Conservation (phyloP, 2,888 invertebrate genomes). For the Acanthosoma haemorrhoidale region DNA sequence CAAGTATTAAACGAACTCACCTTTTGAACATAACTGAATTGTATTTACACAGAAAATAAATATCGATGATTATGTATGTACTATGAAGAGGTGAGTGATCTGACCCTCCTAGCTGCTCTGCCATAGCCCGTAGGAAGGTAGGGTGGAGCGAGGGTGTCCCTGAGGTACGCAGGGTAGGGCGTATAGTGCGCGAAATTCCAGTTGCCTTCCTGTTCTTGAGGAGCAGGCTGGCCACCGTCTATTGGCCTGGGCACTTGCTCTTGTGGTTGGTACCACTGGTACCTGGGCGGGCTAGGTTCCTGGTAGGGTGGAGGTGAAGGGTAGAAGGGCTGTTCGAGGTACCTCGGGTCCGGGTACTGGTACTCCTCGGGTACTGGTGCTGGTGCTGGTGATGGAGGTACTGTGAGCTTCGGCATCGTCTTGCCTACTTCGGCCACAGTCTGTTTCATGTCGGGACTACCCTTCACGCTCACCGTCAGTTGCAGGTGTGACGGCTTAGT, state of each 20-base stretch:
- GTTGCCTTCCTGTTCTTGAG: background rate
- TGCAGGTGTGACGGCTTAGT: background rate
- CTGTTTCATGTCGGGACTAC: background rate
- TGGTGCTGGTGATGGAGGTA: background rate
- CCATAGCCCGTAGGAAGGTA: background rate
- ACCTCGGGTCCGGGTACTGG: background rate
- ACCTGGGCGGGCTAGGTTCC: background rate
- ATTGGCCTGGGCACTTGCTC: background rate
- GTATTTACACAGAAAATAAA: too few species aligned
- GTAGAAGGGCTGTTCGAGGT: background rate
- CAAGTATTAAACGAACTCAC: too few species aligned
- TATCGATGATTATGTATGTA: background rate
- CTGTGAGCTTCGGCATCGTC: too few species aligned
- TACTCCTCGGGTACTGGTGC: background rate
- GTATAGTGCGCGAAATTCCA: constrained; percentile 14
- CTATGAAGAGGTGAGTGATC: background rate
- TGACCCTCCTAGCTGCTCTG: background rate
- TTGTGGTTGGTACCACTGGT: constrained; percentile 1
- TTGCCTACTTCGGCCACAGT: background rate
- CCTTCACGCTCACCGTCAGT: constrained; percentile 8
- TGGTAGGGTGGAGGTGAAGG: background rate
- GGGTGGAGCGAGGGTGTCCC: background rate
- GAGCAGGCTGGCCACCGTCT: background rate
- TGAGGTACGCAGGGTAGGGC: constrained; percentile 11
- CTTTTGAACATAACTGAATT: too few species aligned